Evolutionary conservation across 2,113 vertebrate genomes (phyloP).

Genomic region (Syngnathus typhle): DNA sequence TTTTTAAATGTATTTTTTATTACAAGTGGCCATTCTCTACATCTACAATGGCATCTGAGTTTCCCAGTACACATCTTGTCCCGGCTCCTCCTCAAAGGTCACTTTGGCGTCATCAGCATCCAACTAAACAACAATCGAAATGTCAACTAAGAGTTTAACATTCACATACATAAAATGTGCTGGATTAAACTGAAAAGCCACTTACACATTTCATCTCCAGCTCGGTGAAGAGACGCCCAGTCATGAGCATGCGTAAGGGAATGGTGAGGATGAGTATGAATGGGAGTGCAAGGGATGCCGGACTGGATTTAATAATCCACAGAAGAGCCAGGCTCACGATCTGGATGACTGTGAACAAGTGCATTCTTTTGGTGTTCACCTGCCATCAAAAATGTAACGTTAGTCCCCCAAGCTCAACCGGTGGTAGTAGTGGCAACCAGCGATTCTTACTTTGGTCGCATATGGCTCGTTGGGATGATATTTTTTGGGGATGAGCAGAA

Average conservation of each 20-base stretch:
- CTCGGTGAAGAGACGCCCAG: slow-evolving; percentile 76
- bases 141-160: background rate
- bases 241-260: slow-evolving; percentile 80
- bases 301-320: slow-evolving; percentile 81
- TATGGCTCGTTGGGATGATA: slow-evolving; percentile 85
- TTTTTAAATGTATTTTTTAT: background rate
- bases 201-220: slow-evolving; percentile 89
- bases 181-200: background rate
- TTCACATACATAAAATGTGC: background rate
- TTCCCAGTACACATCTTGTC: slow-evolving; percentile 84
- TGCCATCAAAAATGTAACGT: slow-evolving; percentile 47
- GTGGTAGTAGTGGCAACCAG: background rate
- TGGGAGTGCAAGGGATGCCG: slow-evolving; percentile 79
- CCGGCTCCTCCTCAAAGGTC: slow-evolving; percentile 81
- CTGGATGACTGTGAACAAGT: slow-evolving; percentile 86
- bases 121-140: slow-evolving; percentile 70
- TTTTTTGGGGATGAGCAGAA: slow-evolving; percentile 86
- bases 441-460: slow-evolving; percentile 74
- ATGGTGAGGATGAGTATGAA: slow-evolving; percentile 94
- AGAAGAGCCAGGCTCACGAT: slow-evolving; percentile 74
- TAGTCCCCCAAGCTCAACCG: background rate
- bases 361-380: slow-evolving; percentile 92
- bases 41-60: slow-evolving; percentile 78
- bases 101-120: slow-evolving; percentile 79
- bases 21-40: background rate